Conservation (phyloP, 2,113 vertebrate genomes). For the Phrynosoma blainvillii region DNA sequence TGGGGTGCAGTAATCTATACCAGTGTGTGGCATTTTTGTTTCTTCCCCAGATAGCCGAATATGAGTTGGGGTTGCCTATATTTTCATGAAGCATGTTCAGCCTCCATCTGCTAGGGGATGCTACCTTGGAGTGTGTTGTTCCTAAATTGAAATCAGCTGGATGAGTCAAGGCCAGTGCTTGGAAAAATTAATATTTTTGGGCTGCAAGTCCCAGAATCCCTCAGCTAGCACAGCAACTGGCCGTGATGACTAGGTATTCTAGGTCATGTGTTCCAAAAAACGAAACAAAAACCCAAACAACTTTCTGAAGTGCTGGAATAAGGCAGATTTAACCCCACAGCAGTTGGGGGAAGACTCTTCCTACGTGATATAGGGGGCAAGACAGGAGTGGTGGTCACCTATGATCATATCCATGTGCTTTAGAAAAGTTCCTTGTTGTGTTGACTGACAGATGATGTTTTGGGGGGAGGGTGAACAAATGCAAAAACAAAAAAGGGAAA, state of each 20-base stretch:
- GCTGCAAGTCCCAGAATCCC: not conserved
- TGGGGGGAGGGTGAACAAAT: not conserved
- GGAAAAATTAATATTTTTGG: not conserved
- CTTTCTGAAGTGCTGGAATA: not conserved
- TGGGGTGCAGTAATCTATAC: not conserved
- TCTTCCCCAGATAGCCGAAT: not conserved
- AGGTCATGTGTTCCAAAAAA: not conserved
- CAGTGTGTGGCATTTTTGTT: not conserved
- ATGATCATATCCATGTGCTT: not conserved
- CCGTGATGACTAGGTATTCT: not conserved
- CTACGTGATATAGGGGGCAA: not conserved
- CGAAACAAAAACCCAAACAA: too few species aligned
- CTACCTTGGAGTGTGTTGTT: not conserved
- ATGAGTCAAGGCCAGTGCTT: not conserved
- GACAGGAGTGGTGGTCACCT: not conserved
- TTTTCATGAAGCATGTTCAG: not conserved
- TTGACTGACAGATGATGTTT: not conserved
- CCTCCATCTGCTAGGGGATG: too few species aligned
- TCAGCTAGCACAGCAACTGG: too few species aligned
- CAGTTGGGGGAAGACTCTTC: not conserved
- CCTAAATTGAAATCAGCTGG: not conserved
- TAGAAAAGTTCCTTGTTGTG: not conserved
- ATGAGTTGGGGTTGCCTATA: not conserved
- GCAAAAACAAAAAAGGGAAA: constrained; percentile 56
- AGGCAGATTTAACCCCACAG: not conserved